Evolutionary conservation across 2,113 vertebrate species (phyloP), one percentile per base, ranked within the genome.

Genomic region (Zapus hudsonius): DNA sequence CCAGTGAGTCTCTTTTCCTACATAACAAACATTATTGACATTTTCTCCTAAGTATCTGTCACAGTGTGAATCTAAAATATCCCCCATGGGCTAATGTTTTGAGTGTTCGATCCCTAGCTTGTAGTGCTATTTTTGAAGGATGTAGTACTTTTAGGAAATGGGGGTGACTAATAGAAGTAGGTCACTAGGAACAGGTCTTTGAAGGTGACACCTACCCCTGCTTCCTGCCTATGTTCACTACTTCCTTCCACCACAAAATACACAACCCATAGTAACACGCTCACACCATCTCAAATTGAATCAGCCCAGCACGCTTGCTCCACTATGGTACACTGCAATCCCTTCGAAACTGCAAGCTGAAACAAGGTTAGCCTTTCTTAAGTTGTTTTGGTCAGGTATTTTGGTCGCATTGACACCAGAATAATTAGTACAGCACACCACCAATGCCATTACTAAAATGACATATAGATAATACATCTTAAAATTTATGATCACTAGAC

Each of bases 401-500:
- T 44, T 84, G 17, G 33, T 69, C 33, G 70, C 44, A 20, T 7
- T 55, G 44, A 38, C 31, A 82, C 29, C 44, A 23, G 42, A 82
- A 19, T 64, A 64, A 42, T 12, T 33, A 38, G 44, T 20, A 22
- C 59, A 64, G 61, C 4, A 64, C 4, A 25, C 42, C 4, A 25
- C 42, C 23, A 88, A 66, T 57, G 40, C 38, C 10, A 47, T 23
- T 83, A 47, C 25, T 23, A 61, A 92, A 70, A 52, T 75, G 23
- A 78, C 2, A 69, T 5, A 25, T 23, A 70, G 25, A 67, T n/a
- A 33, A 81, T 36, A 29, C 23, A 84, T 76, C 84, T 64, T 55
- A 17, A 95, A 90, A 55, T 75, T 16, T 59, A 76, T 90, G 89
- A 82, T 91, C 52, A 66, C 29, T 87, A 75, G 86, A 81, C 67